These are phyloP conservation scores for Trachops cirrhosus DNA, from an alignment of 2,797 vertebrate species.

Conservation along the genomic window DNA sequence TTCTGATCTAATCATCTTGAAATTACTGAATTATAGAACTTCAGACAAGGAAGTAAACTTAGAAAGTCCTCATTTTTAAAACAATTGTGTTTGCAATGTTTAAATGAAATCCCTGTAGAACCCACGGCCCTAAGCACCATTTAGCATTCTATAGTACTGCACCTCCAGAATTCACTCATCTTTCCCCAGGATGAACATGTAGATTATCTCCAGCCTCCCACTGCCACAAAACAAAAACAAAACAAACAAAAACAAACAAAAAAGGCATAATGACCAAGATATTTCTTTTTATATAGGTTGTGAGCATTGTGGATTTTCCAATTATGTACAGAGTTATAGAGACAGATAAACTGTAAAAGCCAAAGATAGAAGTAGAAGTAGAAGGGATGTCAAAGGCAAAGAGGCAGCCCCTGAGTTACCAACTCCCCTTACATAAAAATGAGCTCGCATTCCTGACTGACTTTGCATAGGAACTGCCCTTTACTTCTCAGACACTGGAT, in stretches of 20 bases:
- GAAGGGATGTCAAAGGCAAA: background rate
- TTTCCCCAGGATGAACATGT: background rate
- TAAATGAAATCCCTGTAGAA: background rate
- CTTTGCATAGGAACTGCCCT: background rate
- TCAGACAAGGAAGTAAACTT: constrained; percentile 10
- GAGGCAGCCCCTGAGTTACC: background rate
- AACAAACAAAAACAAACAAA: background rate
- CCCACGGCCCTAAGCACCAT: background rate
- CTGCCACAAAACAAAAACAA: background rate
- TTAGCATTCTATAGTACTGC: no score
- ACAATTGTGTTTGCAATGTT: background rate
- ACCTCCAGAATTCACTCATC: background rate
- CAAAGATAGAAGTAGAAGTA: background rate
- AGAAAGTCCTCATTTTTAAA: background rate
- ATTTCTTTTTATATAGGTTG: background rate
- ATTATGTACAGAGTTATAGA: constrained; percentile 3
- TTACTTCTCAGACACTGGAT: background rate
- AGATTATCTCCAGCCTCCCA: background rate
- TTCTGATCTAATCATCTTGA: constrained; percentile 11
- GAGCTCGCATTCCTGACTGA: background rate
- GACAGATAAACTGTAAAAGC: background rate
- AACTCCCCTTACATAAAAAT: background rate
- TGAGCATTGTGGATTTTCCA: background rate
- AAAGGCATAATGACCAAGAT: background rate
- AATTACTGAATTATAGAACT: background rate